phyloP scores from a whole-genome alignment of 1,140 invertebrate genomes.

The Andricus grossulariae region DNA sequence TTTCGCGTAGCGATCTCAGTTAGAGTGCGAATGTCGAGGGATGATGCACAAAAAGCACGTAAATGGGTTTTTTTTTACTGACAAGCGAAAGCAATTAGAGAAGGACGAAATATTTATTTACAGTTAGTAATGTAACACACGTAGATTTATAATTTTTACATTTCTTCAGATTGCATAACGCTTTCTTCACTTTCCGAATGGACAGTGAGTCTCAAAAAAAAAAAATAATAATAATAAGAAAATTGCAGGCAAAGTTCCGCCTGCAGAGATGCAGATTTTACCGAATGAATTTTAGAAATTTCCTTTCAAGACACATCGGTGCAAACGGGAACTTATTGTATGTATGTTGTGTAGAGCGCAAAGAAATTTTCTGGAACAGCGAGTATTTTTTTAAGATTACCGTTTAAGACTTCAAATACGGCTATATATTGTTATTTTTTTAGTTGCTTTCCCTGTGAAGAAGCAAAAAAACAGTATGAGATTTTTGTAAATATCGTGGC shows the following conservation, averaged over 20 bases:
- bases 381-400: slow-evolving; percentile 30
- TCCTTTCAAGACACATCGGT: neutral
- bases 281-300: too few relatives aligned
- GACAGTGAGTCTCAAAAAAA: neutral
- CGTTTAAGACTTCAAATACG: slow-evolving; percentile 19
- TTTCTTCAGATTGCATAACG: slow-evolving; percentile 29
- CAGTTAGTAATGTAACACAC: slow-evolving; percentile 14
- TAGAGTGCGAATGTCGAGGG: slow-evolving; percentile 59
- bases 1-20: slow-evolving; percentile 56
- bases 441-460: slow-evolving; percentile 23
- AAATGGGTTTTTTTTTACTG: slow-evolving; percentile 13
- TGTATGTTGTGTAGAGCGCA: slow-evolving; percentile 6
- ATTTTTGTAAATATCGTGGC: slow-evolving; percentile 14
- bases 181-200: slow-evolving; percentile 5
- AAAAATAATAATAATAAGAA: neutral
- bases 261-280: neutral
- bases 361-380: slow-evolving; percentile 27
- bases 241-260: neutral
- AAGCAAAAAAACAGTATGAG: slow-evolving; percentile 20
- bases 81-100: slow-evolving; percentile 27
- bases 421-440: slow-evolving; percentile 30
- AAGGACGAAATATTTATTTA: slow-evolving; percentile 28
- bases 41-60: slow-evolving; percentile 41
- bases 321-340: neutral
- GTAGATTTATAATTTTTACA: slow-evolving; percentile 27